phyloP scores from a whole-genome alignment of 2,113 vertebrate genomes.

The Pollimyrus isidori region DNA sequence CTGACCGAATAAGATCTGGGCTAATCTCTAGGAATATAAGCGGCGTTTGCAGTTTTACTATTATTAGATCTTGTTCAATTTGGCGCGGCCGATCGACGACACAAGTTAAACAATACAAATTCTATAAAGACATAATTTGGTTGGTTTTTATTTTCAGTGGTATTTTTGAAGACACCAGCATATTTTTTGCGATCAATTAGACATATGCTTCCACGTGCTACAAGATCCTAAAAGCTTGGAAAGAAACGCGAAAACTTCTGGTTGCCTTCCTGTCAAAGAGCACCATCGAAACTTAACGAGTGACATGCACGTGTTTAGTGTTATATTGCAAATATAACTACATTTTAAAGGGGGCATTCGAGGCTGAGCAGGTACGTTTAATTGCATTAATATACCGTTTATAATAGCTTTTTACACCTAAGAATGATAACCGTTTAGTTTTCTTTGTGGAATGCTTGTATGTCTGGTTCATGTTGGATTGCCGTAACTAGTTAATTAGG shows the following conservation, averaged over 20 bases:
- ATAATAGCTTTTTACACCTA: not conserved
- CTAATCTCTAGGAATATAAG: not conserved
- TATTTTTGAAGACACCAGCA: not conserved
- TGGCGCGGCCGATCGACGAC: not conserved
- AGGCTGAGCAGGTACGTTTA: constrained; percentile 16
- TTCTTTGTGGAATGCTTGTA: not conserved
- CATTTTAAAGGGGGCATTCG: not conserved
- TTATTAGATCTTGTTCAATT: not conserved
- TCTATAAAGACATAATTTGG: not conserved
- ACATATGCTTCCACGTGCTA: not conserved
- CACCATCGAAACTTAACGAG: not conserved
- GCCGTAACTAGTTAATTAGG: not conserved
- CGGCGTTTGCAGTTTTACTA: not conserved
- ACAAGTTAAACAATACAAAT: not conserved
- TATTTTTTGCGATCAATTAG: not conserved
- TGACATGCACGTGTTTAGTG: not conserved
- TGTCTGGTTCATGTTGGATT: not conserved
- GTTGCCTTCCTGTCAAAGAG: not conserved
- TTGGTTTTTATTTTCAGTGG: not conserved
- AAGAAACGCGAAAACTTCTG: not conserved
- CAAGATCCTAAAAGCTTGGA: not conserved
- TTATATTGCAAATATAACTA: not conserved
- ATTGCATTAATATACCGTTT: not conserved
- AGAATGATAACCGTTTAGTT: not conserved
- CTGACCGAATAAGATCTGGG: not conserved